Base-by-base conservation (phyloP, 2,888 invertebrate genomes). In the Gnatocerus cornutus region DNA sequence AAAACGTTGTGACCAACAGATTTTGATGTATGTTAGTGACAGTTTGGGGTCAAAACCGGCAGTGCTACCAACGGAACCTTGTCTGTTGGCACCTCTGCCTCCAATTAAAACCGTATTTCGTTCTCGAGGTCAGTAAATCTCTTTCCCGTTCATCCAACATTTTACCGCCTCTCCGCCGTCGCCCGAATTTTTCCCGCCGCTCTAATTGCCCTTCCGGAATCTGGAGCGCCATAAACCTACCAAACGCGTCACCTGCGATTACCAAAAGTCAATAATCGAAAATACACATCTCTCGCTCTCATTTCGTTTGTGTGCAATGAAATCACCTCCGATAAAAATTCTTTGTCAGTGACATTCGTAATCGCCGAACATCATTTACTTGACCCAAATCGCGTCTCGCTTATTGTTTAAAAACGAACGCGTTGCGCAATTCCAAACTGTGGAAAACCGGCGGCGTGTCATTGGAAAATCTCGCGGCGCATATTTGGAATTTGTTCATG, bases 351-450 rank as follows among this genome's bases (percentile, higher is more conserved):
- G 69, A 59, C 68, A 76, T 78, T 77, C 74, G 77, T 79, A 77
- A 77, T 76, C 77, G 33, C 52, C 53, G 61, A 69, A 77, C 71
- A 73, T 75, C 76, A 71, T 78, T 77, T 74, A 77, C 77, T 77
- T 79, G 80, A 79, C 80, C 80, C 78, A 77, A 79, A 78, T 80
- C 59, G 59, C 68, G 66, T 21, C n/a, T 59, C 46, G 64, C 58
- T 77, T 79, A 78, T 78, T 78, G 76, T 76, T 78, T 76, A 75
- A 73, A 74, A 21, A 78, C 59, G 52, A 14, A 48, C 74, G 77
- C 75, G 75, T 79, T 79, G 74, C 76, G 77, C 74, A 77, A 78
- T 45, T 59, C 56, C 1, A 52, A 74, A 71, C 69, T 73, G 74
- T 74, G 76, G 77, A 74, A 76, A 72, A 56, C 69, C 71, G 63